These are phyloP conservation scores for Theocolax elegans DNA, from an alignment of 1,140 invertebrate genomes.

Conservation along the genomic window DNA sequence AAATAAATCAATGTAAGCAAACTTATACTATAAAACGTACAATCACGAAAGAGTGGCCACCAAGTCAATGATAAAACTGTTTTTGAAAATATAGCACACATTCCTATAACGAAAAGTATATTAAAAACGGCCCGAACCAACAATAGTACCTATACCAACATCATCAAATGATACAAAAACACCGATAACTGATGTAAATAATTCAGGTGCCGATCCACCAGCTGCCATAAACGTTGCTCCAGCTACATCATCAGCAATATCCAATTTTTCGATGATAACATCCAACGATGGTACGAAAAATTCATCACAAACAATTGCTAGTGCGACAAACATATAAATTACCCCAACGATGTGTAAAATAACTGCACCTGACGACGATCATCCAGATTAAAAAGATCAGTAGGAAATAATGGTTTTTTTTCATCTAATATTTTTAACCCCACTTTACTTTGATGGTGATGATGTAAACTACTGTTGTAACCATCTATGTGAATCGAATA, in stretches of 20 bases:
- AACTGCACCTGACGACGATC: constrained; percentile 86
- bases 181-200: constrained; percentile 92
- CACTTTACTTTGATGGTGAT: constrained; percentile 53
- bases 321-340: constrained; percentile 93
- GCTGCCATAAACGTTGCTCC: constrained; percentile 95
- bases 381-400: constrained; percentile 87
- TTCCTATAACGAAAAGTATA: constrained; percentile 93
- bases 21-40: constrained; percentile 94
- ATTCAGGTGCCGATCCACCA: constrained; percentile 89
- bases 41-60: constrained; percentile 96
- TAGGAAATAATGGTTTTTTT: constrained; percentile 84
- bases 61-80: constrained; percentile 88
- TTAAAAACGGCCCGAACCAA: constrained; percentile 95
- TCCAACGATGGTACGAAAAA: constrained; percentile 94
- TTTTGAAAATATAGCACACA: constrained; percentile 92
- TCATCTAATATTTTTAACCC: constrained; percentile 61
- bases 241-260: constrained; percentile 89
- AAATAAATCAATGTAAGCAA: constrained; percentile 91
- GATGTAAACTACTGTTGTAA: constrained; percentile 57
- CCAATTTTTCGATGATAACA: constrained; percentile 93
- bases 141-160: constrained; percentile 93
- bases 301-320: too few species aligned
- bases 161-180: constrained; percentile 96
- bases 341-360: constrained; percentile 89
- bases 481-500: constrained; percentile 41